Percentiles rank a stretch among this genome's conserved stretches.
phyloP scores from a whole-genome alignment of 1,140 invertebrate species.

The Diploscapter pachys region DNA sequence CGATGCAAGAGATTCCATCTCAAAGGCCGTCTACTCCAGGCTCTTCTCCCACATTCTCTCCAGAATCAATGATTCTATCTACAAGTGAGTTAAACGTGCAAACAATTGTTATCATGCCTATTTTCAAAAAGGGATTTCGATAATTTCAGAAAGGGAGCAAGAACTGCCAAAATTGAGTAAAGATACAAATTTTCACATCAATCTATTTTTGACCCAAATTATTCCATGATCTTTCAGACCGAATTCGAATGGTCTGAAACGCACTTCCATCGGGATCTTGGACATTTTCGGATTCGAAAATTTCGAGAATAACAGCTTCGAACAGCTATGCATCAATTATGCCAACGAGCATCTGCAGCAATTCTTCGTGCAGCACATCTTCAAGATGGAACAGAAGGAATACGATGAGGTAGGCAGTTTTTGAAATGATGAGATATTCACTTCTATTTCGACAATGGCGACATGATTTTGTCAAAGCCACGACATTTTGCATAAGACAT shows the following conservation, averaged over 20 bases:
- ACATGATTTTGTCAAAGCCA: too few relatives aligned
- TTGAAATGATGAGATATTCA: background rate
- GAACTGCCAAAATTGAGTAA: too few relatives aligned
- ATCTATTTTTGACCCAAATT: too few relatives aligned
- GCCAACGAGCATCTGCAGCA: constrained; percentile 99
- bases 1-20: constrained; percentile 96
- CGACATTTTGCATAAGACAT: background rate
- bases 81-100: constrained; percentile 66
- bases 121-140: too few relatives aligned
- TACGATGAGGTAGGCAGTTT: constrained; percentile 70
- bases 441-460: background rate
- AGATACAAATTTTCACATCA: too few relatives aligned
- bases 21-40: constrained; percentile 94
- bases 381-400: constrained; percentile 86
- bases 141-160: too few relatives aligned
- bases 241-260: background rate
- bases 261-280: constrained; percentile 77
- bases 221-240: constrained; percentile 28
- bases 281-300: constrained; percentile 99
- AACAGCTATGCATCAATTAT: constrained; percentile 99
- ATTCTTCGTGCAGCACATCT: constrained; percentile 98
- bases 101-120: too few relatives aligned
- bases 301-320: constrained; percentile 94
- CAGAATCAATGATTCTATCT: constrained; percentile 95
- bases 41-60: constrained; percentile 93